Base-by-base conservation (phyloP, 2,888 invertebrate species). In the Hypolimnas misippus region DNA sequence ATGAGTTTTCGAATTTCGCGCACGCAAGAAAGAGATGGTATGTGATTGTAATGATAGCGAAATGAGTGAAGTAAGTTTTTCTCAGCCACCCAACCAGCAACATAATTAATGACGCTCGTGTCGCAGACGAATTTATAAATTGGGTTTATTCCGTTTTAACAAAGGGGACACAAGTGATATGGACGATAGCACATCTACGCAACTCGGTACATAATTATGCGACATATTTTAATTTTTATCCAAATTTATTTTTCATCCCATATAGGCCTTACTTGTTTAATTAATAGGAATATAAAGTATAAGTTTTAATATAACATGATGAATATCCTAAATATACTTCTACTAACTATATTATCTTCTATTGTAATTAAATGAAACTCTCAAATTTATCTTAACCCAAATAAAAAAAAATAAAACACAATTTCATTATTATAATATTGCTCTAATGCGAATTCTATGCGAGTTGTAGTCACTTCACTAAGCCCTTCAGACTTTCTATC, bases 61-160 rank as follows among this genome's bases (percentile, higher is more conserved):
- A 91, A 91, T 92, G 91, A 91, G 91, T 89, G 87, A 87, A 91
- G 90, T 89, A 87, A 89, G 88, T 86, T 90, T 91, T 90, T 91
- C 91, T 87, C 86, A 92, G 89, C 92, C 92, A 92, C 92, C 91
- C 91, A 92, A 87, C 86, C 90, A 89, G 92, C 92, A 92, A 92
- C 92, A 92, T 92, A 92, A 92, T 92, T 92, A 92, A 92, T 92
- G 92, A 85, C 79, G 83, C 81, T 87, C 87, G 89, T 87, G 89
- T 89, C 79, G 85, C 82, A 84, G 87, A 91, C 89, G 89, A 87
- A 91, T 91, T 91, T 90, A 89, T 89, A 91, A 90, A 90, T 89
- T 89, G 88, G 85, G 83, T 86, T 86, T 82, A 88, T 87, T 89
- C 80, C 78, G 81, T 85, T 85, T 87, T 84, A 89, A 86, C 85